A percentile compares a stretch with the other conserved stretches of the same genome.
These are phyloP conservation scores for Mesembrinibis cayennensis DNA, from an alignment of 2,113 vertebrate species.

Conservation along the genomic window DNA sequence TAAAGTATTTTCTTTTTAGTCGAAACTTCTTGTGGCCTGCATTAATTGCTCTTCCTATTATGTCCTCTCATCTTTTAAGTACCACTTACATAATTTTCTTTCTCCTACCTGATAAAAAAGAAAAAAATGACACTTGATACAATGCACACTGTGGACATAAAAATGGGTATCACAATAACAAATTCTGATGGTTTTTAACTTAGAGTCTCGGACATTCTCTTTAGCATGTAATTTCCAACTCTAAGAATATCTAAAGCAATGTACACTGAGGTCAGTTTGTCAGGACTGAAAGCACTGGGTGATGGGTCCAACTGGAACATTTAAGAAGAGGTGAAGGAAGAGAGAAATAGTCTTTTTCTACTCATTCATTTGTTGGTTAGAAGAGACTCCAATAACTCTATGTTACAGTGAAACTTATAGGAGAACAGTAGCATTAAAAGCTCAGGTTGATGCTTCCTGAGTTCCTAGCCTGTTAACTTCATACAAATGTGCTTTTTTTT, in stretches of 20 bases:
- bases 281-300: neutral
- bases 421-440: neutral
- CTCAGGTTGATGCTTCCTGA: neutral
- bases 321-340: neutral
- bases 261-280: neutral
- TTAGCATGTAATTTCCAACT: neutral
- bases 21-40: neutral
- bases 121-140: neutral
- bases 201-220: neutral
- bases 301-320: neutral
- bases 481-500: neutral
- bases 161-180: neutral
- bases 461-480: neutral
- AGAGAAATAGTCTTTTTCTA: neutral
- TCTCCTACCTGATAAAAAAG: neutral
- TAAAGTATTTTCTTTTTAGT: neutral
- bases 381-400: neutral
- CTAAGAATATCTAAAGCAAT: neutral
- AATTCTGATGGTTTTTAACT: neutral
- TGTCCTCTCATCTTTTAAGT: neutral
- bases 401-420: neutral
- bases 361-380: neutral
- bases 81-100: neutral
- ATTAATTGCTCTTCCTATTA: neutral
- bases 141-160: neutral